These are phyloP conservation scores for Torymus tubicola DNA, from an alignment of 2,888 invertebrate genomes.

Conservation along the genomic window DNA sequence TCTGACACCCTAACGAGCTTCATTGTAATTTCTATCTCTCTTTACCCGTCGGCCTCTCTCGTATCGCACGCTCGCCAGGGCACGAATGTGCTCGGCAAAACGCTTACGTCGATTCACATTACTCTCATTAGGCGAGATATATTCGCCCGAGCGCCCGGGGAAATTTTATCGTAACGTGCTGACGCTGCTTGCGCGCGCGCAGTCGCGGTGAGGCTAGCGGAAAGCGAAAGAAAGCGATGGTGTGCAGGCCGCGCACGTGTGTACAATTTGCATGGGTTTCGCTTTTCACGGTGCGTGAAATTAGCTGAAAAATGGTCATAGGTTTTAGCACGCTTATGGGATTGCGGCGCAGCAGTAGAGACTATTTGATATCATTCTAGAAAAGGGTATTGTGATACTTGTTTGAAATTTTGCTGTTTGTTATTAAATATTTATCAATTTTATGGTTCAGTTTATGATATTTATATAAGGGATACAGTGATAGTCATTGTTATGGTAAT, in stretches of 20 bases:
- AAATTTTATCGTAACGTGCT: conserved; percentile 46
- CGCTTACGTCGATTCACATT: conserved; percentile 38
- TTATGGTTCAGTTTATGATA: no score
- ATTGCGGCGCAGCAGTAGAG: no score
- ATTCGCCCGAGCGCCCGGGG: neutral
- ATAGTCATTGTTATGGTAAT: no score
- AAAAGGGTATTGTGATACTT: no score
- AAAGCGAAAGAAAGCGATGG: conserved; percentile 21
- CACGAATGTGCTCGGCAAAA: conserved; percentile 25
- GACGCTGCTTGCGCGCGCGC: conserved; percentile 6
- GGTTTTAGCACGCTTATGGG: neutral
- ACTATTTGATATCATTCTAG: no score
- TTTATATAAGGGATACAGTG: no score
- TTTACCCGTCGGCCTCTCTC: neutral
- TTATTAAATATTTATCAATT: no score
- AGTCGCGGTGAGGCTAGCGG: neutral
- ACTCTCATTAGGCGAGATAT: conserved; percentile 29
- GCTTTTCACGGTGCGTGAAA: conserved; percentile 18
- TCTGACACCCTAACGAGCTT: conserved; percentile 41
- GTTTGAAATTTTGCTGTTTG: no score
- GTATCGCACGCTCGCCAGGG: neutral
- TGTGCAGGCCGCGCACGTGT: neutral
- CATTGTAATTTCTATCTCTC: conserved; percentile 20
- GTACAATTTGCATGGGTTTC: neutral
- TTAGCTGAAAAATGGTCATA: conserved; percentile 5